Conservation (phyloP, 2,888 invertebrate genomes). For the Sphecodes monilicornis region DNA sequence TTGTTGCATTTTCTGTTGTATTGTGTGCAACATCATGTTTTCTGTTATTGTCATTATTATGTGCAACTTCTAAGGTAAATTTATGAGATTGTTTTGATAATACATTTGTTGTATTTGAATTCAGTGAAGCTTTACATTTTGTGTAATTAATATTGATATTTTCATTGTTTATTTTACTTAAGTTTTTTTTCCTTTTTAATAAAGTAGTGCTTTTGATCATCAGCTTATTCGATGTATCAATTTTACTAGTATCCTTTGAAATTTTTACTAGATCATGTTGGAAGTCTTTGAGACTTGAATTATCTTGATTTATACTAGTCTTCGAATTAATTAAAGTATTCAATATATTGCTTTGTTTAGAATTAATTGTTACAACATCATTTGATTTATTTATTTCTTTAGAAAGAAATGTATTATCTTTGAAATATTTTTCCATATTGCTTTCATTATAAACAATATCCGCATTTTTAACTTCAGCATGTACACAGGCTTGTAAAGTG, state of each 20-base stretch:
- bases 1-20: background rate
- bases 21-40: background rate
- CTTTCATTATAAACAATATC: conserved; percentile 47
- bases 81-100: conserved; percentile 16
- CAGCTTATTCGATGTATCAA: background rate
- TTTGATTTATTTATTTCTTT: conserved; percentile 7
- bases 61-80: background rate
- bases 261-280: conserved; percentile 11
- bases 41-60: conserved; percentile 10
- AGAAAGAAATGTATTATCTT: conserved; percentile 50
- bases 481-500: conserved; percentile 61
- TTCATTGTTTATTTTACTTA: conserved; percentile 8
- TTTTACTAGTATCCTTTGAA: background rate
- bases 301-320: background rate
- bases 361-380: background rate
- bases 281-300: conserved; percentile 12
- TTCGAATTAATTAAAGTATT: background rate
- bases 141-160: conserved; percentile 16
- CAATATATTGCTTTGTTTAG: background rate
- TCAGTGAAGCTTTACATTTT: conserved; percentile 3
- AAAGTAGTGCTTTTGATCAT: conserved; percentile 10
- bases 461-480: conserved; percentile 39
- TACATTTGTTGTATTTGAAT: conserved; percentile 21
- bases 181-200: conserved; percentile 4
- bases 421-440: conserved; percentile 69